Evolutionary conservation across 2,797 vertebrate genomes (phyloP), one percentile per base, ranked within the genome.

Genomic region (Dallia pectoralis): DNA sequence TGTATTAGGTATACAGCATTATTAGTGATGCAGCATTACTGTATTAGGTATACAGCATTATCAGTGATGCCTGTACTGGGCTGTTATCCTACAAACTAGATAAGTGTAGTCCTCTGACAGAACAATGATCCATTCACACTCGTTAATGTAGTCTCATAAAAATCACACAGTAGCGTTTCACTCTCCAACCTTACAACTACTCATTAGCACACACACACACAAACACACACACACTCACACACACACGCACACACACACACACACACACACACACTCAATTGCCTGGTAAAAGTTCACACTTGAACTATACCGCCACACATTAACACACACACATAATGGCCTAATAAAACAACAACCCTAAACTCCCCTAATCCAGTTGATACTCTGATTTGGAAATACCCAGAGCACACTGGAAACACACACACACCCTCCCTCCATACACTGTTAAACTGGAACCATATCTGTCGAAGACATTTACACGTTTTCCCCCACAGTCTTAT

Each of bases 391-490:
- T 11, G 67, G 18, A 49, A 29, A 8, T 18, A 47, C 44, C 8
- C 44, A 29, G 19, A 9, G 27, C 15, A 32, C 29, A 63, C 16
- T 12, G 15, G 61, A 63, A 25, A 29, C 29, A 30, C 51, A 53
- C 51, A 56, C 53, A 25, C 8, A 56, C 44, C 27, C 48, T 69
- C 27, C 30, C 67, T 3, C 36, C 44, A 27, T 30, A 44, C 22
- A 12, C 40, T 29, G 66, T 22, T 48, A 15, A 18, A 47, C 66
- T 68, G 40, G 7, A 44, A 68, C 47, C 66, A 44, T 47, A 15
- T n/a, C 44, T 67, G 66, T 67, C 40, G 25, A 67, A 67, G 40
- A 68, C 47, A n/a, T 18, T 1, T 48, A 29, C 66, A 18, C 48
- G 12, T 30, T 11, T 3, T 25, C 67, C 18, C 27, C n/a, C 47